Evolutionary conservation across 2,888 invertebrate species (phyloP).

Genomic region (Leucoptera coffeella): DNA sequence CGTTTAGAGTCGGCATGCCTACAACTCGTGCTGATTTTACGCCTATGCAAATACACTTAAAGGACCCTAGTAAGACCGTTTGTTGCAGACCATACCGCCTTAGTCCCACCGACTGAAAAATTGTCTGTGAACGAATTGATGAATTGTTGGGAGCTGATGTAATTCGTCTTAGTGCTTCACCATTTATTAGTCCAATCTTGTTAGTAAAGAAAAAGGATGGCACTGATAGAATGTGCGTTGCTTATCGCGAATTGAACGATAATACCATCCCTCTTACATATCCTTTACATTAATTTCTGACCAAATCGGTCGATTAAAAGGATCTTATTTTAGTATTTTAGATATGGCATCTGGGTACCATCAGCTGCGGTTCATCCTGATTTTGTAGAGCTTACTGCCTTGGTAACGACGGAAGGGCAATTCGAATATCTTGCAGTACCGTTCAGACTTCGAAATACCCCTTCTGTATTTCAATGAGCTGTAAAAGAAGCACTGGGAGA

Average conservation of each 20-base stretch:
- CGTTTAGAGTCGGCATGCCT: constrained; percentile 10
- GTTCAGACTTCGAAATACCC: constrained; percentile 1
- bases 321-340: neutral
- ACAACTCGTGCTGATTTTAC: constrained; percentile 11
- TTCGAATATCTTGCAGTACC: constrained; percentile 1
- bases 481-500: neutral
- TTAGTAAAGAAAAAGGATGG: constrained; percentile 1
- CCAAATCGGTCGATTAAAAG: too few relatives aligned
- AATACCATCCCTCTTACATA: neutral
- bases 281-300: neutral
- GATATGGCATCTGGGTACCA: neutral
- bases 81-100: constrained; percentile 12
- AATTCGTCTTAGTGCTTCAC: neutral
- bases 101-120: constrained; percentile 11
- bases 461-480: neutral
- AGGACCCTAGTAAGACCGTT: constrained; percentile 10
- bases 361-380: neutral
- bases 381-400: neutral
- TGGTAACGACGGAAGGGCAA: constrained; percentile 1
- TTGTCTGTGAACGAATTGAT: constrained; percentile 6
- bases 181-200: neutral
- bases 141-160: neutral
- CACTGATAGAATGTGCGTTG: constrained; percentile 1
- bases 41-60: constrained; percentile 9
- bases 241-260: neutral